These are phyloP conservation scores for Scrobipalpa costella DNA, from an alignment of 2,888 invertebrate genomes.

Conservation along the genomic window DNA sequence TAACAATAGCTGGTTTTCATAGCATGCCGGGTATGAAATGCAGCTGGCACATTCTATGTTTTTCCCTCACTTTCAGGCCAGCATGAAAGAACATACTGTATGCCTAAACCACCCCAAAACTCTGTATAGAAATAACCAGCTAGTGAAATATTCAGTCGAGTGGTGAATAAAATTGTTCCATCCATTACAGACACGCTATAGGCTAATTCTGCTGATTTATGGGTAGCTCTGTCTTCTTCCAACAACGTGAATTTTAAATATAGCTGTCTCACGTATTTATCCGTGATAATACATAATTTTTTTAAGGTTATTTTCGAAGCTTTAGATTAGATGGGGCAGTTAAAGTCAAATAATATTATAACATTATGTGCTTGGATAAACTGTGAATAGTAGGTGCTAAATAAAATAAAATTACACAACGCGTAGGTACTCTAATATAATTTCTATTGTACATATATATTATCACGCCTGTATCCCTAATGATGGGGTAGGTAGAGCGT, in stretches of 20 bases:
- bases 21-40: too few relatives aligned
- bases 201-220: conserved; percentile 14
- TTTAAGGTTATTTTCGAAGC: background rate
- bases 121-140: too few relatives aligned
- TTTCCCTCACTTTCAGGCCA: too few relatives aligned
- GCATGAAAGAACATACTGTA: too few relatives aligned
- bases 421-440: too few relatives aligned
- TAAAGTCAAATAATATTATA: background rate
- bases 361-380: background rate
- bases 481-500: too few relatives aligned
- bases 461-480: too few relatives aligned
- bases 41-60: too few relatives aligned
- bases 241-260: background rate
- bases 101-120: too few relatives aligned
- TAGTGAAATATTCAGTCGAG: conserved; percentile 9
- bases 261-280: background rate
- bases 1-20: too few relatives aligned
- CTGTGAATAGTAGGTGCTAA: background rate
- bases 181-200: conserved; percentile 11
- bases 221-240: background rate
- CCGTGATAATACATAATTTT: background rate
- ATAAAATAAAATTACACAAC: background rate
- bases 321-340: conserved; percentile 4
- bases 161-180: conserved; percentile 8
- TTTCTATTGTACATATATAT: too few relatives aligned